Base-by-base conservation (phyloP, 2,113 vertebrate species). In the Larimichthys polyactis region DNA sequence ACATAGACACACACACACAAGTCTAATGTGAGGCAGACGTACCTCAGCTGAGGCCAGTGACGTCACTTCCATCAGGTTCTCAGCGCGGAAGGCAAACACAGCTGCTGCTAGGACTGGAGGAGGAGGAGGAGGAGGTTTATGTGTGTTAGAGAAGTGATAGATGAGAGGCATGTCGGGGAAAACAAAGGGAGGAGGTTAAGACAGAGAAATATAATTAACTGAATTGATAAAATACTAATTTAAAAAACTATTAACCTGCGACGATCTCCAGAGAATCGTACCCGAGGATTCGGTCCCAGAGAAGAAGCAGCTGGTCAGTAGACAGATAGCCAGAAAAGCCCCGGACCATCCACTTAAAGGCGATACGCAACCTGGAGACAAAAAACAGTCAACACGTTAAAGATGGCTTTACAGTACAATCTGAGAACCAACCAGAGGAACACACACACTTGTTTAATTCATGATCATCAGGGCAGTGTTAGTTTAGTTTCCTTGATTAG, bases 21-120 rank as follows among this genome's bases (percentile, higher is more conserved):
- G 63, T 59, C 59, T 36, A 49, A 69, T 52, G 48, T 43, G 69
- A 71, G 71, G 79, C 79, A 89, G 91, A 91, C 96, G 94, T 95
- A 99, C 98, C 97, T 99, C 98, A 87, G 98, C 98, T 74, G 98
- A 97, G 91, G 97, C 97, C 92, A 98, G 94, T 91, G 97, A 99
- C 75, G 97, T 97, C 96, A 98, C 98, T 94, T 99, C 98, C 98
- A 99, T 99, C 95, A 99, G 96, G 95, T 99, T 99, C 93, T 98
- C 98, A 24, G 98, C 97, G 86, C 98, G 96, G 94, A 99, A 99
- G 90, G 97, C 97, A 94, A 99, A 99, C 90, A 99, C 97, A 22
- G 98, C 97, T 90, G 98, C 97, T 85, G 98, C 97, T 89, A 99
- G 93, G 4, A 98, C 98, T 99, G 87, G 4, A 79, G 22, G 44